phyloP scores from a whole-genome alignment of 2,797 vertebrate genomes.

The Merluccius polli region DNA sequence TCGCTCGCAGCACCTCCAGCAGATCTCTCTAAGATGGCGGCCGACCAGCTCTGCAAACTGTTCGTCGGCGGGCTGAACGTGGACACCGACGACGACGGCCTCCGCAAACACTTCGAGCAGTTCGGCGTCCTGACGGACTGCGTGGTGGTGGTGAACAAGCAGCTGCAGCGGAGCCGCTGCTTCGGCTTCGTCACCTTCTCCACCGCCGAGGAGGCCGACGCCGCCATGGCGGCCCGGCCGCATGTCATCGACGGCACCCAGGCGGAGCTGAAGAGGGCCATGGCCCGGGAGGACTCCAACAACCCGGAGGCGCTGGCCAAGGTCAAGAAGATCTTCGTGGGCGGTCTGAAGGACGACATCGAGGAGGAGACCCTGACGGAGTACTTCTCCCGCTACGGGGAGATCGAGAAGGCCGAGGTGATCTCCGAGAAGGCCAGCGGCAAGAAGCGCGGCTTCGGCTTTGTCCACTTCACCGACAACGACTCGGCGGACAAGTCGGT shows the following conservation, averaged over 20 bases:
- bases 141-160: conserved; percentile 95
- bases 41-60: conserved; percentile 90
- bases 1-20: no score
- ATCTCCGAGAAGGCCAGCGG: conserved; percentile 95
- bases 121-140: conserved; percentile 92
- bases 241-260: conserved; percentile 92
- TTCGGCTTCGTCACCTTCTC: conserved; percentile 98
- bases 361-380: conserved; percentile 82
- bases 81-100: conserved; percentile 92
- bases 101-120: conserved; percentile 92
- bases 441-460: conserved; percentile 95
- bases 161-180: conserved; percentile 92
- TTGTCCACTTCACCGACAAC: conserved; percentile 93
- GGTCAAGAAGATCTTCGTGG: conserved; percentile 97
- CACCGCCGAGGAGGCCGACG: conserved; percentile 89
- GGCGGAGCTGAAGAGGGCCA: conserved; percentile 95
- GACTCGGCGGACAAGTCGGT: conserved; percentile 95
- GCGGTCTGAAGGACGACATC: conserved; percentile 88
- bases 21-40: conserved; percentile 70
- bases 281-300: conserved; percentile 93
- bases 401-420: conserved; percentile 94
- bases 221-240: conserved; percentile 92
- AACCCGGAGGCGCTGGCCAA: conserved; percentile 93
- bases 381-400: conserved; percentile 88
- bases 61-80: conserved; percentile 96